Evolutionary conservation across 2,797 vertebrate genomes (phyloP).

Genomic region (Glyptemys insculpta): DNA sequence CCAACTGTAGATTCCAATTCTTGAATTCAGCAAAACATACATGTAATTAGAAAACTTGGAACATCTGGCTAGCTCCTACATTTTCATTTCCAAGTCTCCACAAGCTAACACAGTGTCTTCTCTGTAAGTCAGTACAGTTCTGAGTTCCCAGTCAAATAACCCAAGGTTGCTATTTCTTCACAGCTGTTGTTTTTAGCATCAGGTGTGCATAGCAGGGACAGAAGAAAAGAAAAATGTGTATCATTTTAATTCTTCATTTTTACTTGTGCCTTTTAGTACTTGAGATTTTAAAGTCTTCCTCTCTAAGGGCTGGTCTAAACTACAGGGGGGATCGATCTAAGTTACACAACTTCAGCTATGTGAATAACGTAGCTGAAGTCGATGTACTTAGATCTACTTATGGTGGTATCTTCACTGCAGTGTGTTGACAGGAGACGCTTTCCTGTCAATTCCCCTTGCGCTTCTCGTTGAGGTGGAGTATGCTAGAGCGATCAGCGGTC

Average conservation of each 20-base stretch:
- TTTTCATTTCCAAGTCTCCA: slow-evolving; percentile 7
- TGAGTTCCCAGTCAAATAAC: not conserved
- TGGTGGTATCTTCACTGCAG: too few relatives aligned
- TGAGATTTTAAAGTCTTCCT: slow-evolving; percentile 47
- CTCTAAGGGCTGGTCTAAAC: not conserved
- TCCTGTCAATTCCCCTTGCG: too few relatives aligned
- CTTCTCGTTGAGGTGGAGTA: too few relatives aligned
- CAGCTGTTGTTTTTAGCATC: not conserved
- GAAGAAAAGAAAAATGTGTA: slow-evolving; percentile 47
- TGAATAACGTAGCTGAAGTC: too few relatives aligned
- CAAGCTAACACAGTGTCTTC: not conserved
- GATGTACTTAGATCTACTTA: too few relatives aligned
- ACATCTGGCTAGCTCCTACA: not conserved
- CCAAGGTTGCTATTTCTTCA: not conserved
- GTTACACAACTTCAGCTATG: too few relatives aligned
- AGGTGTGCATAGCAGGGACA: slow-evolving; percentile 44
- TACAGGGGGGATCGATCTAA: too few relatives aligned
- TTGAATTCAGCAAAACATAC: not conserved
- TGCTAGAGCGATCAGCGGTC: too few relatives aligned
- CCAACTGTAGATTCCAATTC: not conserved
- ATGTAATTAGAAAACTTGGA: not conserved
- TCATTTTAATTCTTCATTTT: slow-evolving; percentile 54
- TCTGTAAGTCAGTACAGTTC: not conserved
- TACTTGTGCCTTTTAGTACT: slow-evolving; percentile 52
- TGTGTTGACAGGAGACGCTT: too few relatives aligned